phyloP scores from a whole-genome alignment of 2,888 invertebrate genomes.

The Ectemnius cavifrons region DNA sequence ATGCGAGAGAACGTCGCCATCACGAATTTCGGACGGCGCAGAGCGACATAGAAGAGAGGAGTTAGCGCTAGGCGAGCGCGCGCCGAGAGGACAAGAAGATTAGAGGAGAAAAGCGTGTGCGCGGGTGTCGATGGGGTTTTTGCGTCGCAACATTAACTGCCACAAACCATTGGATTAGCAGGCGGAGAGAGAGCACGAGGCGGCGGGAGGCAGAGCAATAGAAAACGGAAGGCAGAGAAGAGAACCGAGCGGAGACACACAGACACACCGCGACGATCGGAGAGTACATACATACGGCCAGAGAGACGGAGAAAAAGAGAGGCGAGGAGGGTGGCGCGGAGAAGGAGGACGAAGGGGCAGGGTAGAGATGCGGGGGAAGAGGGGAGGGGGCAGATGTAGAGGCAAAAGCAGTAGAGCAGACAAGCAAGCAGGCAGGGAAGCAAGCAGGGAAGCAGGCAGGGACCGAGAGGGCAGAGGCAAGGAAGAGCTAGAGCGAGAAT shows the following conservation, averaged over 20 bases:
- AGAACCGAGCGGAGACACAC: slow-evolving; percentile 1
- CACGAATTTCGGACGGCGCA: neutral
- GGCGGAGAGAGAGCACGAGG: slow-evolving; percentile 16
- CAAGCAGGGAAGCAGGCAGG: neutral
- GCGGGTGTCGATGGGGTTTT: slow-evolving; percentile 8
- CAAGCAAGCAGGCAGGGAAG: neutral
- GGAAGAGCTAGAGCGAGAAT: neutral
- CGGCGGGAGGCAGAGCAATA: slow-evolving; percentile 19
- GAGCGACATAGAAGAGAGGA: neutral
- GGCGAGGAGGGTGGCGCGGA: neutral
- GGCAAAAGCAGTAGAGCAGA: neutral
- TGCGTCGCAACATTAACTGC: slow-evolving; percentile 16
- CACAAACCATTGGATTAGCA: slow-evolving; percentile 1
- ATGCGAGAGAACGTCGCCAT: slow-evolving; percentile 4
- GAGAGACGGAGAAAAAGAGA: no score
- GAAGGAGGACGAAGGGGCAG: neutral
- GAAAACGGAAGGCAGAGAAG: slow-evolving; percentile 28
- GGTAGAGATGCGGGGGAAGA: neutral
- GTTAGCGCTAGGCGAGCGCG: neutral
- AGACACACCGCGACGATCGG: neutral
- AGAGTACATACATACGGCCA: neutral
- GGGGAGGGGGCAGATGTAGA: neutral
- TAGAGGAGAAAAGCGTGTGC: neutral
- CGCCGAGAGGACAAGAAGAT: neutral
- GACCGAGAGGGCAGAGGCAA: no score